Conservation (phyloP, 64 coral and sea anemone species). For the Montipora foliosa region DNA sequence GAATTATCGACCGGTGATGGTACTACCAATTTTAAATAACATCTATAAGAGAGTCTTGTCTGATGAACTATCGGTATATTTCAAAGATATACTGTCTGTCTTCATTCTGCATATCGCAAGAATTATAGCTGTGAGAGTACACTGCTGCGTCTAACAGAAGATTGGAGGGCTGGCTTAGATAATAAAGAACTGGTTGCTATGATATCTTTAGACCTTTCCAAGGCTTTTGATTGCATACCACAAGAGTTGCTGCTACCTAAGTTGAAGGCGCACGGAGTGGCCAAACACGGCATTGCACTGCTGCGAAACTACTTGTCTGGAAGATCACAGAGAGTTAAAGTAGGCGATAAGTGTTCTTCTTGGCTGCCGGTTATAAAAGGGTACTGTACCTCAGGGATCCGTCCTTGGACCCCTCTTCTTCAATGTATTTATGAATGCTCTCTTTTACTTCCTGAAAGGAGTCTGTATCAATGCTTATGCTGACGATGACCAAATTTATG, state of each 20-base stretch:
- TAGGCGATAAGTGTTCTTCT: not conserved
- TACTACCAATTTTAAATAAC: slow-evolving; percentile 40
- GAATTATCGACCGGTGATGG: slow-evolving; percentile 44
- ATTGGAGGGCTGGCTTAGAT: slow-evolving; percentile 39
- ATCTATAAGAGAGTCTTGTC: slow-evolving; percentile 54
- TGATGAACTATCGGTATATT: too few species aligned
- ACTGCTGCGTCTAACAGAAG: not conserved
- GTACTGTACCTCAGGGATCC: not conserved
- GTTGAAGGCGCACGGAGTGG: slow-evolving; percentile 7
- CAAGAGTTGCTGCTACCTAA: not conserved
- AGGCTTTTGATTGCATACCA: not conserved
- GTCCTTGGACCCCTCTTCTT: too few species aligned
- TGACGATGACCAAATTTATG: too few species aligned
- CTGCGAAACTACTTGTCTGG: not conserved
- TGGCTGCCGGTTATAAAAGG: slow-evolving; percentile 9
- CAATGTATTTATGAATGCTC: too few species aligned
- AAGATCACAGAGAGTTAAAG: not conserved
- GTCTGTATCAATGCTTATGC: not conserved
- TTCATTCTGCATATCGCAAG: too few species aligned
- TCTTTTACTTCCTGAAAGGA: too few species aligned
- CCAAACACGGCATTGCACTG: not conserved
- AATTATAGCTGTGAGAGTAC: too few species aligned
- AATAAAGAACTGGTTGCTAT: slow-evolving; percentile 23
- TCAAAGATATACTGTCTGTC: too few species aligned
- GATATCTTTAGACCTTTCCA: too few species aligned